phyloP scores from a whole-genome alignment of 1,140 invertebrate genomes.

The Papilio glaucus region DNA sequence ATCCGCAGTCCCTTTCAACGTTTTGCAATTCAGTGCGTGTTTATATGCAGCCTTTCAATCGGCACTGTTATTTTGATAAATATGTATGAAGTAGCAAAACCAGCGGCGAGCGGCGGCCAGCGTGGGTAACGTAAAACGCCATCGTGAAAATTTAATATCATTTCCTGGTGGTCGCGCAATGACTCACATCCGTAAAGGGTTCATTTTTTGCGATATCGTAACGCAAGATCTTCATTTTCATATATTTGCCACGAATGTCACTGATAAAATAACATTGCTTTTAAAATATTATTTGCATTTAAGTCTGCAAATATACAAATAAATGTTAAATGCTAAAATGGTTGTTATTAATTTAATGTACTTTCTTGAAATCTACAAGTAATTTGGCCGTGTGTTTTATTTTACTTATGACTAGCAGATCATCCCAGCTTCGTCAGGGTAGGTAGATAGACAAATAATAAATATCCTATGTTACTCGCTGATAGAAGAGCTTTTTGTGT shows the following conservation, averaged over 20 bases:
- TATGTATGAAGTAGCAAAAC: constrained; percentile 81
- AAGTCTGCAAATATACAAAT: not conserved
- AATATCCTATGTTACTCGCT: too few relatives aligned
- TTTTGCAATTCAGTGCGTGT: constrained; percentile 77
- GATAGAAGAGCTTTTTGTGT: too few relatives aligned
- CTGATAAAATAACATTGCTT: constrained; percentile 21
- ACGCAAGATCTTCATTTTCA: constrained; percentile 67
- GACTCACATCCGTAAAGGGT: constrained; percentile 79
- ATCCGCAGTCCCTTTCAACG: constrained; percentile 56
- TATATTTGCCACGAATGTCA: constrained; percentile 46
- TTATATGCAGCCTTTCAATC: constrained; percentile 82
- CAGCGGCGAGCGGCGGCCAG: constrained; percentile 54
- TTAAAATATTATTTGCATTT: not conserved
- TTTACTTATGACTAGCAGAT: not conserved
- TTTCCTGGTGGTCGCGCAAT: constrained; percentile 79
- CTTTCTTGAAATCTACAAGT: not conserved
- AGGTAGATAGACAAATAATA: too few relatives aligned
- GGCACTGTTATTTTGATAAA: constrained; percentile 82
- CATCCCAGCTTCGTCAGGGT: too few relatives aligned
- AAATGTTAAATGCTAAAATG: too few relatives aligned
- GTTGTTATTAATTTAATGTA: not conserved
- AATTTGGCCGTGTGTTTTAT: not conserved
- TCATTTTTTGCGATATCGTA: constrained; percentile 75
- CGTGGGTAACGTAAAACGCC: constrained; percentile 78
- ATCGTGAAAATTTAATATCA: constrained; percentile 82